phyloP scores from a whole-genome alignment of 23 tunicate genomes.

The Aplidium turbinatum region DNA sequence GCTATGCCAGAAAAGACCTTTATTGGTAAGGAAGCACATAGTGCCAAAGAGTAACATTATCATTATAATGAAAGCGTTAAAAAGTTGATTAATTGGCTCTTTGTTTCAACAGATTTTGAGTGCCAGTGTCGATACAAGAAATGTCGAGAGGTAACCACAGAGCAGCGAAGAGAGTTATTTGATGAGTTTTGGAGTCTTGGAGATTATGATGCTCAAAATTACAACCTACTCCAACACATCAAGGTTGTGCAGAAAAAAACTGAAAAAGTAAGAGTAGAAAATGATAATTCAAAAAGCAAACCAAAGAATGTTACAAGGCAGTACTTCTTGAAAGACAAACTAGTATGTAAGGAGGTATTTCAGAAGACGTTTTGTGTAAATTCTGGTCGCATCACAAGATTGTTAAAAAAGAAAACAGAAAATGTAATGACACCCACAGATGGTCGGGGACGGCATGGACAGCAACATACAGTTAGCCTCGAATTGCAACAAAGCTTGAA shows the following conservation, averaged over 20 bases:
- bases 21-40: too few species aligned
- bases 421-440: not conserved
- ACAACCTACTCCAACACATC: constrained; percentile 8
- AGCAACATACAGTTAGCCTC: not conserved
- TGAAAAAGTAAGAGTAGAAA: constrained; percentile 1
- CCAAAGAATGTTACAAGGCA: not conserved
- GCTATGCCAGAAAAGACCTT: too few species aligned
- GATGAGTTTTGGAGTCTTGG: constrained; percentile 4
- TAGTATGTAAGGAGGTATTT: constrained; percentile 18
- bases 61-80: too few species aligned
- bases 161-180: too few species aligned
- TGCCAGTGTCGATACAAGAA: constrained; percentile 3
- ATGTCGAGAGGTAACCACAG: not conserved
- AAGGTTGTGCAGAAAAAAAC: constrained; percentile 8
- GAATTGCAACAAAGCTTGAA: constrained; percentile 5
- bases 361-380: constrained; percentile 11
- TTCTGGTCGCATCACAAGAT: not conserved
- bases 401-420: constrained; percentile 10
- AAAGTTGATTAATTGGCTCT: too few species aligned
- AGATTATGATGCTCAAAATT: constrained; percentile 22
- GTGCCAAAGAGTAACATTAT: too few species aligned
- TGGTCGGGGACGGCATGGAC: not conserved
- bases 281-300: not conserved
- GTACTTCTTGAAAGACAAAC: not conserved
- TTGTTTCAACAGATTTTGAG: constrained; percentile 1